Conservation (phyloP, 1,140 invertebrate species). For the Nymphalis io region DNA sequence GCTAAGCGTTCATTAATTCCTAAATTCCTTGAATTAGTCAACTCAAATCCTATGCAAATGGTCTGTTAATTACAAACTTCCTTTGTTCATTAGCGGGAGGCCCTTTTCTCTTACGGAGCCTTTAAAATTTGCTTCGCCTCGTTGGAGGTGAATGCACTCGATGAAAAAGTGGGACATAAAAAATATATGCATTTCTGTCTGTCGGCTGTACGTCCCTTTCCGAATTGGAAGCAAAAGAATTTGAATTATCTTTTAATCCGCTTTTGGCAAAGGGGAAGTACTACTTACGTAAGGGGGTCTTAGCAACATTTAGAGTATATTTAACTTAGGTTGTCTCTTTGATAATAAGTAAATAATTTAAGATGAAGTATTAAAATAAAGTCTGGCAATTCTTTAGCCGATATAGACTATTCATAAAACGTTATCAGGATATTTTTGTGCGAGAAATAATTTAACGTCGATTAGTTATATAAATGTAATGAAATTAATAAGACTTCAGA, state of each 20-base stretch:
- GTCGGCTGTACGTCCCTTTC: neutral
- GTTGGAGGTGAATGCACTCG: constrained; percentile 17
- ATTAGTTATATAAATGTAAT: too few species aligned
- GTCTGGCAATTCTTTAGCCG: too few species aligned
- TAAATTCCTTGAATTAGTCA: constrained; percentile 48
- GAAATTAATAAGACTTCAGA: too few species aligned
- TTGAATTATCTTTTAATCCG: constrained; percentile 6
- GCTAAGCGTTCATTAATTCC: constrained; percentile 23
- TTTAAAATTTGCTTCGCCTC: constrained; percentile 18
- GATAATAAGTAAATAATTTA: too few species aligned
- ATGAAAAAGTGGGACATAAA: constrained; percentile 22
- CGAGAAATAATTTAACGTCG: too few species aligned
- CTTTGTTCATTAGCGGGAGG: constrained; percentile 39
- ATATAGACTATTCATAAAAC: too few species aligned
- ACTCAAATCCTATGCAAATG: constrained; percentile 49
- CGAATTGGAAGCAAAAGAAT: constrained; percentile 3
- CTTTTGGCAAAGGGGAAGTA: neutral
- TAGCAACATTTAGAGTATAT: too few species aligned
- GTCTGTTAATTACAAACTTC: constrained; percentile 45
- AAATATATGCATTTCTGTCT: constrained; percentile 22
- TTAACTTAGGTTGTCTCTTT: too few species aligned
- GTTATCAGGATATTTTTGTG: too few species aligned
- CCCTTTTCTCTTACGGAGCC: constrained; percentile 10
- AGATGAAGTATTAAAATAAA: too few species aligned
- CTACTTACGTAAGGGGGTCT: neutral